Percentiles rank a stretch among this genome's conserved stretches.
Conservation (phyloP, 1,140 invertebrate genomes). For the Copidosoma floridanum region DNA sequence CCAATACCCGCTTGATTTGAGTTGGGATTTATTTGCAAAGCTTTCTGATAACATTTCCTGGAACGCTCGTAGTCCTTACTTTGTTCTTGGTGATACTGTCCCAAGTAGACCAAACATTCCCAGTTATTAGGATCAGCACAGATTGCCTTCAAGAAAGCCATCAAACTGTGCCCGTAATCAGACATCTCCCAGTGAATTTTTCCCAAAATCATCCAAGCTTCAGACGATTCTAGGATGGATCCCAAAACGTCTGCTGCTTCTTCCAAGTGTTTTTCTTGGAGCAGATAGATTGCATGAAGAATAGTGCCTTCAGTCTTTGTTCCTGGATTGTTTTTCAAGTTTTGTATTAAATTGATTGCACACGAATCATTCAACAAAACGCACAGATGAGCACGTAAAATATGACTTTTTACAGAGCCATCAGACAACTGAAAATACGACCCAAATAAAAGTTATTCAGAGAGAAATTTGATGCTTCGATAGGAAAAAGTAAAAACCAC, state of each 20-base stretch:
- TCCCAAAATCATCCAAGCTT: conserved; percentile 65
- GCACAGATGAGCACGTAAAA: conserved; percentile 43
- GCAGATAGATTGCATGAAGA: conserved; percentile 41
- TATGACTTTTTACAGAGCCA: conserved; percentile 30
- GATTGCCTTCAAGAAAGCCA: conserved; percentile 70
- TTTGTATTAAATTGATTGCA: conserved; percentile 34
- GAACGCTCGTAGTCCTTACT: conserved; percentile 66
- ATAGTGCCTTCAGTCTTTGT: conserved; percentile 36
- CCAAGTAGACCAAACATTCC: conserved; percentile 74
- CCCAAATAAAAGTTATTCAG: conserved; percentile 26
- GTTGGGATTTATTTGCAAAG: conserved; percentile 70
- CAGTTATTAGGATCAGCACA: conserved; percentile 71
- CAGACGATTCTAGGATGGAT: conserved; percentile 53
- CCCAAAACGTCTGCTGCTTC: conserved; percentile 59
- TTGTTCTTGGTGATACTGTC: conserved; percentile 67
- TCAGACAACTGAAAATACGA: conserved; percentile 36
- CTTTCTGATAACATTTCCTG: conserved; percentile 80
- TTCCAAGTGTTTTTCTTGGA: conserved; percentile 57
- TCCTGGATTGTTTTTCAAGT: conserved; percentile 43
- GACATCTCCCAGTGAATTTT: conserved; percentile 65
- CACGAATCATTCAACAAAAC: conserved; percentile 39
- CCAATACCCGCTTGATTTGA: conserved; percentile 67
- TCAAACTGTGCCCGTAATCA: conserved; percentile 63
- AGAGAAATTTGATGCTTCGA: not conserved
- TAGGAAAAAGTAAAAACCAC: not conserved